Evolutionary conservation across 2,113 vertebrate genomes (phyloP), one percentile per base, ranked within the genome.

Genomic region (Eulemur macaco): DNA sequence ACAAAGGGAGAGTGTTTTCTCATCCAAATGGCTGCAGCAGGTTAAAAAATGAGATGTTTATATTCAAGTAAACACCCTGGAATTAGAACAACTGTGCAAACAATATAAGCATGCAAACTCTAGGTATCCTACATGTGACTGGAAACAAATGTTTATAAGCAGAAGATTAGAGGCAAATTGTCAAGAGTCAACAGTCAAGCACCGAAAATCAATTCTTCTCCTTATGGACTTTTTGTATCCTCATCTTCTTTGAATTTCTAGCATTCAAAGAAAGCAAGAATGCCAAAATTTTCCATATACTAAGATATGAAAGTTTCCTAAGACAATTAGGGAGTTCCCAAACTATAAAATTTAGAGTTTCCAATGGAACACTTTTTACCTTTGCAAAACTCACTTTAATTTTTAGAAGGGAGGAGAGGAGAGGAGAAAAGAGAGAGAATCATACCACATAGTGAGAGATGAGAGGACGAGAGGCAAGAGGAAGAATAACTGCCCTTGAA

Each of bases 61-160:
- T 25, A 14, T 88, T 80, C 56, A 77, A 54, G 50, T 52, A 88
- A 93, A 95, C 42, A 52, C 3, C 31, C 56, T 85, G 34, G 60
- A 85, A 47, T 77, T 82, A 92, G 60, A 89, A 58, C 25, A 80
- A 31, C n/a, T 54, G 9, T 52, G 20, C 39, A 86, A 89, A 89
- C 37, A 58, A 47, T 42, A 50, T 3, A 93, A 82, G 56, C 27
- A 25, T 29, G 54, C 23, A 71, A 34, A 68, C 17, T 84, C 39
- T 50, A 2, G 11, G 0, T 34, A 1, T 54, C 29, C 21, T 77
- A 6, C 47, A 21, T 3, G 2, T 6, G 34, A 20, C 21, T 17
- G 20, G 29, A 8, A 66, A 58, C 2, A 12, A 71, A 52, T 18
- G 34, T 60, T 56, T 8, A 1, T 15, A 31, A 66, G 27, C 39